A percentile compares a stretch with the other conserved stretches of the same genome.
These are phyloP conservation scores for Monopis laevigella DNA, from an alignment of 2,888 invertebrate genomes.

Conservation along the genomic window DNA sequence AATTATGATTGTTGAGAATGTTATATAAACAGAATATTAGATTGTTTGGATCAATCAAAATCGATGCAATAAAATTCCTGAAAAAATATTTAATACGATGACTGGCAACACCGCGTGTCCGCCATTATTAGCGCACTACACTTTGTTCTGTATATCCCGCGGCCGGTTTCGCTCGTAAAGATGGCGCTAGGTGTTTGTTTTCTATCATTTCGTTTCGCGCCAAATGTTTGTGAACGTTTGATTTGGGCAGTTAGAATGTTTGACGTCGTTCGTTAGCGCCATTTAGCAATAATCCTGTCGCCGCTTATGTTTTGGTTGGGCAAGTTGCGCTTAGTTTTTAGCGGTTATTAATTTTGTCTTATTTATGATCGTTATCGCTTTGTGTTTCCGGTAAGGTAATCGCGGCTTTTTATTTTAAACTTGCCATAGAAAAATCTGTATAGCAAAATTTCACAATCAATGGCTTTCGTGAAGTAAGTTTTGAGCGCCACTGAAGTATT, in stretches of 20 bases:
- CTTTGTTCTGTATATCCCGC: conserved; percentile 6
- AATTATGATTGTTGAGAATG: no score
- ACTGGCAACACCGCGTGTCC: neutral
- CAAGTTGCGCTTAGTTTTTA: neutral
- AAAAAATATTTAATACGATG: neutral
- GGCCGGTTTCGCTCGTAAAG: conserved; percentile 2
- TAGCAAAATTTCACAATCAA: no score
- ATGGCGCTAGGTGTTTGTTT: conserved; percentile 43
- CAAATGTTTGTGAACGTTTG: conserved; percentile 42
- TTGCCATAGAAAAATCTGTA: no score
- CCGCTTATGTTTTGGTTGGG: conserved; percentile 23
- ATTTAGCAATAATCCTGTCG: conserved; percentile 50
- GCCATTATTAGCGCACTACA: neutral
- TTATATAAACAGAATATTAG: neutral
- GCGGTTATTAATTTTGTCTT: conserved; percentile 1
- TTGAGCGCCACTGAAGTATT: no score
- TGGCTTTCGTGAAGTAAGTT: no score
- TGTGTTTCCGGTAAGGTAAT: neutral
- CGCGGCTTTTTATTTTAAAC: no score
- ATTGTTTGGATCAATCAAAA: conserved; percentile 7
- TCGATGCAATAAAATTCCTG: conserved; percentile 1
- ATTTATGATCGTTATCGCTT: neutral
- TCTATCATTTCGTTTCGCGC: conserved; percentile 51
- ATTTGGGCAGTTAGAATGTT: conserved; percentile 58
- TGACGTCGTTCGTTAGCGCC: conserved; percentile 55